Conservation (phyloP, 2,888 invertebrate species). For the Tetranychus truncatus region DNA sequence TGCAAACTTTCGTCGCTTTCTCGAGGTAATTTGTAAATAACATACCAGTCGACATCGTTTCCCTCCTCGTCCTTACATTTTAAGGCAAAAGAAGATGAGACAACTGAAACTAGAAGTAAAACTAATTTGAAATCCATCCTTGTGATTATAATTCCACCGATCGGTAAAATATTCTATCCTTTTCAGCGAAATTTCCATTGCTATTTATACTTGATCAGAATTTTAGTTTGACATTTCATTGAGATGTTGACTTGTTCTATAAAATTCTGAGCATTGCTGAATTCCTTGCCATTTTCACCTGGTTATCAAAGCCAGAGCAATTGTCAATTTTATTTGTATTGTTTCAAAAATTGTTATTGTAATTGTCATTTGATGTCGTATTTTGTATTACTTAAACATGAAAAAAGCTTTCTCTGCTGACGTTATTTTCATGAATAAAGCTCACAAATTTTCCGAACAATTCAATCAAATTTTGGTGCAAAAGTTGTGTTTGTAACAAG, state of each 20-base stretch:
- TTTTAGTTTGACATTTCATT: too few species aligned
- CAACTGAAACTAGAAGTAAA: neutral
- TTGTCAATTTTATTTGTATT: neutral
- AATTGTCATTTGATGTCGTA: too few species aligned
- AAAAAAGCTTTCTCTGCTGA: too few species aligned
- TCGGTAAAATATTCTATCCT: neutral
- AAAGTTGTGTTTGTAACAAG: too few species aligned
- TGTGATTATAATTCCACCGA: neutral
- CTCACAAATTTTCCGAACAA: too few species aligned
- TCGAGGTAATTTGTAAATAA: constrained; percentile 25
- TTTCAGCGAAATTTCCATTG: too few species aligned
- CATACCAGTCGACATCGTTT: constrained; percentile 49
- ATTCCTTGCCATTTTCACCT: neutral
- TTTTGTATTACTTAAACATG: too few species aligned
- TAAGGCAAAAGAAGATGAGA: neutral
- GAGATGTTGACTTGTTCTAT: too few species aligned
- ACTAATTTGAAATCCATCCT: neutral
- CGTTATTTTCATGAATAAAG: too few species aligned
- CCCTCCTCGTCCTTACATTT: constrained; percentile 44
- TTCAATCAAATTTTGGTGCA: too few species aligned
- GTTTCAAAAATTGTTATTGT: neutral
- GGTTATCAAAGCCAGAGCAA: neutral
- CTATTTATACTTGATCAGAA: too few species aligned
- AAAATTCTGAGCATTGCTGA: too few species aligned
- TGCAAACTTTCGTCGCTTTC: neutral